Evolutionary conservation across 1,140 invertebrate species (phyloP).

Genomic region (Sminthurides bifidus): DNA sequence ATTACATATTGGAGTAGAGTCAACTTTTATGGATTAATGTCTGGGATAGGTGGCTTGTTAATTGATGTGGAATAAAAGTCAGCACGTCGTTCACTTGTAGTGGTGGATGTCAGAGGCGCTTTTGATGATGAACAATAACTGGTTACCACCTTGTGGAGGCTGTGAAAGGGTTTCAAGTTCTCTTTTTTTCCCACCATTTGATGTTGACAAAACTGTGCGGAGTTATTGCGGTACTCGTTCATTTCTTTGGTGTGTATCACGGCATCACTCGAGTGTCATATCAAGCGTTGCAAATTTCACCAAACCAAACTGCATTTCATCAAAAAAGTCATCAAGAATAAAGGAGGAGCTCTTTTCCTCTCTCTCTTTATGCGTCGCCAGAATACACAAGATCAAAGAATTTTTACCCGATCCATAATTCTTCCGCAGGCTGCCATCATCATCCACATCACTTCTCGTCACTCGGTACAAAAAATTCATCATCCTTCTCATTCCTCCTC

Average conservation of each 20-base stretch:
- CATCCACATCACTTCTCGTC: slow-evolving; percentile 26
- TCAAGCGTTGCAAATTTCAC: not conserved
- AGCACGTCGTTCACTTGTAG: no score
- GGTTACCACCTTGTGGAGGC: no score
- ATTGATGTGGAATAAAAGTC: no score
- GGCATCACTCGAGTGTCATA: not conserved
- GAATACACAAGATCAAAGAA: slow-evolving; percentile 30
- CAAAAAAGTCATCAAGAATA: not conserved
- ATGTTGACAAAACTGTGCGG: not conserved
- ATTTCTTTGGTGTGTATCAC: not conserved
- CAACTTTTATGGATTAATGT: no score
- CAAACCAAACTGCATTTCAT: not conserved
- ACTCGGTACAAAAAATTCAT: slow-evolving; percentile 28
- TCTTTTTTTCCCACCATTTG: no score
- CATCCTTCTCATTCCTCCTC: slow-evolving; percentile 22
- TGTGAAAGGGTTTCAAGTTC: no score
- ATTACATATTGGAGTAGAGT: no score
- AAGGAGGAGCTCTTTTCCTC: slow-evolving; percentile 25
- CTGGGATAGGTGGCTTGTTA: no score
- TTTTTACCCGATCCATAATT: slow-evolving; percentile 25
- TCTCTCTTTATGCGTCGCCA: slow-evolving; percentile 30
- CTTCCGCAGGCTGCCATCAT: slow-evolving; percentile 15
- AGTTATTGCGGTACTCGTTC: not conserved
- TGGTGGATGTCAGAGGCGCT: no score
- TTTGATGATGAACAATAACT: no score